A percentile compares a stretch with the other conserved stretches of the same genome.
Conservation (phyloP, 2,113 vertebrate genomes). For the Istiophorus platypterus region DNA sequence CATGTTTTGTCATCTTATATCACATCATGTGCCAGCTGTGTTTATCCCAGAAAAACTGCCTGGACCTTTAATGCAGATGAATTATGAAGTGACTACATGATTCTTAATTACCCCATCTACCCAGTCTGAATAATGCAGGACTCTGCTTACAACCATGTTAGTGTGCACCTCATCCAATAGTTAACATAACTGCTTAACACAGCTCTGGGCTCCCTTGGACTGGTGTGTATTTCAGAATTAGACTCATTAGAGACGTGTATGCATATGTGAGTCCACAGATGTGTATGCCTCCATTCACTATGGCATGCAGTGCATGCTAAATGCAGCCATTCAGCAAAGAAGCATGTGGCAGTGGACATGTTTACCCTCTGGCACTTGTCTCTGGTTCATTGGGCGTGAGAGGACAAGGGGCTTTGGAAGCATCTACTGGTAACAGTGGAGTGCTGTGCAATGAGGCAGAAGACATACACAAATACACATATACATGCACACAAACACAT, state of each 20-base stretch:
- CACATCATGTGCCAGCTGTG: conserved; percentile 71
- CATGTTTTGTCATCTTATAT: conserved; percentile 62
- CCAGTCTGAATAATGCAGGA: conserved; percentile 82
- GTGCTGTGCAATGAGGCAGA: conserved; percentile 57
- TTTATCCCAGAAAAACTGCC: conserved; percentile 70
- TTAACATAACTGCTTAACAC: conserved; percentile 79
- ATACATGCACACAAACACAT: conserved; percentile 44
- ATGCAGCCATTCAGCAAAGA: conserved; percentile 64
- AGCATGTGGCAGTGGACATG: conserved; percentile 63
- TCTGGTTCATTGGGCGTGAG: conserved; percentile 66
- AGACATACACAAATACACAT: conserved; percentile 42
- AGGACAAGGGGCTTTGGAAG: conserved; percentile 51
- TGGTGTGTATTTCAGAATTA: conserved; percentile 73
- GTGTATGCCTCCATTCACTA: conserved; percentile 50
- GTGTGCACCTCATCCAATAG: conserved; percentile 69
- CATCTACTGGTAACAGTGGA: conserved; percentile 47
- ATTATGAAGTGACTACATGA: conserved; percentile 80
- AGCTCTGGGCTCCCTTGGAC: conserved; percentile 57
- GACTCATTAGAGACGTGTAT: conserved; percentile 68
- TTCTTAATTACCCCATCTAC: conserved; percentile 78
- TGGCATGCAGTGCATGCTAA: conserved; percentile 73
- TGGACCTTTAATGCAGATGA: conserved; percentile 73
- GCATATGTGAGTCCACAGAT: conserved; percentile 62
- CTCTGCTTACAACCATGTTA: conserved; percentile 68
- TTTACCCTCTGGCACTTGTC: conserved; percentile 79